Conservation (phyloP, 2,888 invertebrate species). For the Drosophila tripunctata region DNA sequence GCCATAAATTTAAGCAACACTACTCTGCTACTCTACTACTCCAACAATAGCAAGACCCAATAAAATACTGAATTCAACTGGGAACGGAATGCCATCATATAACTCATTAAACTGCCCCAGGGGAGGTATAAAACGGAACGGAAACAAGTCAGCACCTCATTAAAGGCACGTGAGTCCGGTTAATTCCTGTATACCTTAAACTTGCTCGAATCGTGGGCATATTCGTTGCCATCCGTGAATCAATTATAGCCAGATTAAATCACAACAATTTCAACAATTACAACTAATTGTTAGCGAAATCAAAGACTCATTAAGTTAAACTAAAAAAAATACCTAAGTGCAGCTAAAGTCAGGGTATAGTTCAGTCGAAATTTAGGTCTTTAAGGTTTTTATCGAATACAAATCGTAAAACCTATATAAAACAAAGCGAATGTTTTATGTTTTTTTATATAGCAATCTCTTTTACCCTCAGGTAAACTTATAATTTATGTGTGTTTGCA, state of each 20-base stretch:
- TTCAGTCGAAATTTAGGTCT: background rate
- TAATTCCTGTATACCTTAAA: conserved; percentile 10
- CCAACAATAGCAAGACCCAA: conserved; percentile 1
- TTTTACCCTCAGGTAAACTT: background rate
- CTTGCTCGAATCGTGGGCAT: background rate
- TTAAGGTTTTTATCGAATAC: conserved; percentile 21
- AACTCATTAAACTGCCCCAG: conserved; percentile 28
- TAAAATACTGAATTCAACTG: conserved; percentile 18
- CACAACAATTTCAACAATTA: background rate
- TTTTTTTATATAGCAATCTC: conserved; percentile 21
- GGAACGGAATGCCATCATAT: conserved; percentile 20
- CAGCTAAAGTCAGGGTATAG: conserved; percentile 5
- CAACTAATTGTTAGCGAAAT: conserved; percentile 5
- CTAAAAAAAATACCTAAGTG: background rate
- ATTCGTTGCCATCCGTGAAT: background rate
- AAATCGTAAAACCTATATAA: conserved; percentile 23
- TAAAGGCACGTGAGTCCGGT: conserved; percentile 34
- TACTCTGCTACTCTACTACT: too few relatives aligned
- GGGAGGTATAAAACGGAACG: conserved; percentile 26
- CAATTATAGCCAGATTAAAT: background rate
- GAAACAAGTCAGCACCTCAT: conserved; percentile 43
- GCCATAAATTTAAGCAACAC: conserved; percentile 16
- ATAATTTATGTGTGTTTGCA: background rate
- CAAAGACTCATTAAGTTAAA: background rate
- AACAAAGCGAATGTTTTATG: conserved; percentile 21